Evolutionary conservation across 2,888 invertebrate genomes (phyloP), one percentile per base, ranked within the genome.

Genomic region (Saturnia pavonia): DNA sequence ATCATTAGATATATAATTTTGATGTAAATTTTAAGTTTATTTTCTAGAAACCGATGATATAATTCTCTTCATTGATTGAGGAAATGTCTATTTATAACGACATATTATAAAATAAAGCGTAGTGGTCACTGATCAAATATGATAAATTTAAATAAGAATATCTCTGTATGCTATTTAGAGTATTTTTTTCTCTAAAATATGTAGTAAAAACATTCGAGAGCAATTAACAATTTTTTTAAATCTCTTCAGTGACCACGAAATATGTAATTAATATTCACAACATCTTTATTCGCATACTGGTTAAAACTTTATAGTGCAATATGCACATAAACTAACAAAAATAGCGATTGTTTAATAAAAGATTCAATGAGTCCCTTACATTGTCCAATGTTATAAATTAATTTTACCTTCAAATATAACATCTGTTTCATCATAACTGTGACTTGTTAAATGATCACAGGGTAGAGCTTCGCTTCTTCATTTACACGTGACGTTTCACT

Each of bases 401-500:
- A 88, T 90, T 85, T 90, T 87, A 84, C 90, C 89, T 91, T 92
- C 88, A 79, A 82, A 84, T 80, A 80, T 87, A 84, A 81, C 86
- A 87, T 86, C 79, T 84, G 83, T 90, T 89, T 87, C 86, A 83
- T 88, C 83, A 90, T 82, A 82, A 80, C 77, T 81, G 82, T 82
- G 82, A 83, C 80, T 84, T 85, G 88, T 90, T 88, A 89, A 90
- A 88, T 85, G 83, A 85, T 85, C 85, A 83, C 83, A 87, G 90
- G 88, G 88, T 85, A 84, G 84, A 83, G 85, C 87, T 89, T 88
- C 85, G 86, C 85, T 88, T 88, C 89, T 91, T 88, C 89, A 91
- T 91, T 91, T 89, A 85, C 91, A 91, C 91, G n/a, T 54, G 54
- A 22, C n/a, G 54, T 54, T 27, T 60, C 12, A 14, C 6, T 60